Evolutionary conservation across 1,140 invertebrate species (phyloP).

Genomic region (Lysiphlebus fabarum): DNA sequence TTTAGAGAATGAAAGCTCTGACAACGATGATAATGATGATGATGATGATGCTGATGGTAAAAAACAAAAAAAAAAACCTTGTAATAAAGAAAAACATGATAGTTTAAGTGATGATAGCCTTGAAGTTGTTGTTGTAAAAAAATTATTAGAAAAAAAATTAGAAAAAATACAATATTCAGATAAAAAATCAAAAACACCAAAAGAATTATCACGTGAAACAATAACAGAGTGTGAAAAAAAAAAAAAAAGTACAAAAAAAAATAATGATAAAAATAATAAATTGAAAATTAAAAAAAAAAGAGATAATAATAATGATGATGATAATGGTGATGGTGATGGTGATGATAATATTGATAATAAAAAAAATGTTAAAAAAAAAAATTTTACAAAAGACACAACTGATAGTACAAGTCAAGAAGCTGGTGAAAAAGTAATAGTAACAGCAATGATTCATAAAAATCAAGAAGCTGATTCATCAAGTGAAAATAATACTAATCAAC

Average conservation of each 20-base stretch:
- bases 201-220: conserved; percentile 36
- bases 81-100: conserved; percentile 12
- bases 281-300: conserved; percentile 5
- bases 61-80: conserved; percentile 15
- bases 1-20: conserved; percentile 26
- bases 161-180: conserved; percentile 43
- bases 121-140: conserved; percentile 46
- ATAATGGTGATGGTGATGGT: background rate
- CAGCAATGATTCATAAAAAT: conserved; percentile 49
- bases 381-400: conserved; percentile 32
- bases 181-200: conserved; percentile 37
- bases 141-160: conserved; percentile 44
- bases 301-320: conserved; percentile 1
- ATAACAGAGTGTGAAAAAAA: conserved; percentile 29
- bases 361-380: conserved; percentile 19
- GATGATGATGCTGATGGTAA: conserved; percentile 9
- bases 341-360: conserved; percentile 18
- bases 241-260: conserved; percentile 30
- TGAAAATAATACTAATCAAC: conserved; percentile 20
- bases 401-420: conserved; percentile 50
- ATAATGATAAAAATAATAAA: conserved; percentile 19
- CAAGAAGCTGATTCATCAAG: conserved; percentile 41
- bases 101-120: conserved; percentile 50
- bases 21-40: conserved; percentile 14
- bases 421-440: conserved; percentile 43